These are phyloP conservation scores for Ammodramus savannarum DNA, from an alignment of 2,113 vertebrate species.

Conservation along the genomic window DNA sequence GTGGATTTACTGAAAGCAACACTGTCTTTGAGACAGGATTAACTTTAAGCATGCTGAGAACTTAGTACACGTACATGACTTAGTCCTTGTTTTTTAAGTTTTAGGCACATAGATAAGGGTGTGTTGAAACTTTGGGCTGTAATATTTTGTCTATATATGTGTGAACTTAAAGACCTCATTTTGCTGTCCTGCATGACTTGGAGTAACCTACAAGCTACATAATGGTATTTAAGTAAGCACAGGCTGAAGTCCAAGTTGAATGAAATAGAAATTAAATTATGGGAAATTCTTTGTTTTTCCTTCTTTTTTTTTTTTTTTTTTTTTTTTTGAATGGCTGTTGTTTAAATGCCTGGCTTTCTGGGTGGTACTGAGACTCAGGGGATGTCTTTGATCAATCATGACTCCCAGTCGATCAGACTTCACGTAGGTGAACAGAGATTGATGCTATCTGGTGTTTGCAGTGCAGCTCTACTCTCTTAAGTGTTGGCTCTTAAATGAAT, in stretches of 20 bases:
- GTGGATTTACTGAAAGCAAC: neutral
- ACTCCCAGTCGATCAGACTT: neutral
- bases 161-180: neutral
- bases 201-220: neutral
- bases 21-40: neutral
- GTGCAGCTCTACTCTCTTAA: neutral
- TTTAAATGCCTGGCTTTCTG: neutral
- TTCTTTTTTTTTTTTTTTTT: too few relatives aligned
- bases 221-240: neutral
- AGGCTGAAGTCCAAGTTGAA: neutral
- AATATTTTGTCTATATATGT: neutral
- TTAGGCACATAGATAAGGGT: neutral
- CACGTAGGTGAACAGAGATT: neutral
- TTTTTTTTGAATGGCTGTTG: neutral
- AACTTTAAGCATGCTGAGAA: neutral
- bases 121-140: neutral
- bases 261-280: neutral
- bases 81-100: neutral
- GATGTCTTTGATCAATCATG: conserved; percentile 12
- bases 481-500: neutral
- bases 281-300: neutral
- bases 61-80: neutral
- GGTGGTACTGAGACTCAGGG: neutral
- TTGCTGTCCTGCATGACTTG: neutral
- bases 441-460: conserved; percentile 34